These are phyloP conservation scores for Stegana nigrithorax DNA, from an alignment of 2,888 invertebrate species.

Conservation along the genomic window DNA sequence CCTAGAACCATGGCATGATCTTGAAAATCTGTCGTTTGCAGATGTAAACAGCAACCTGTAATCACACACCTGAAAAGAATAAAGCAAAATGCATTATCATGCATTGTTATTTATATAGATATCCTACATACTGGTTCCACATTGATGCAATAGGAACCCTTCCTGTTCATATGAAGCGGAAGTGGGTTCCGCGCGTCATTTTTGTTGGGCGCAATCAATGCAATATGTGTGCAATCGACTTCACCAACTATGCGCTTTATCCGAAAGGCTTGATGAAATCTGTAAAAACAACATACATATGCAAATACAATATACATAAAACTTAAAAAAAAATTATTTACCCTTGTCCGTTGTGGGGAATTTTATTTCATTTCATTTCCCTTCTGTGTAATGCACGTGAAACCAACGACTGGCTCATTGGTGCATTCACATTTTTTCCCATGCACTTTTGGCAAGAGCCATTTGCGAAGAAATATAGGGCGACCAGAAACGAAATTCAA, in stretches of 20 bases:
- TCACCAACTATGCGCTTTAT: constrained; percentile 1
- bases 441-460: constrained; percentile 13
- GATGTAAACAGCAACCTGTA: constrained; percentile 14
- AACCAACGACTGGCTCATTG: constrained; percentile 6
- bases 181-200: constrained; percentile 9
- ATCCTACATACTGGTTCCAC: too few species aligned
- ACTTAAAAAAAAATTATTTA: not conserved
- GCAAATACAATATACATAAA: not conserved
- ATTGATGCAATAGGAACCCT: too few species aligned
- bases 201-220: not conserved
- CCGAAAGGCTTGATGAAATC: constrained; percentile 3
- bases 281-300: not conserved
- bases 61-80: constrained; percentile 17
- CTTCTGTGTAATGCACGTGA: not conserved
- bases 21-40: constrained; percentile 23
- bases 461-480: too few species aligned
- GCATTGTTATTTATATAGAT: not conserved
- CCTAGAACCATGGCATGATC: constrained; percentile 13
- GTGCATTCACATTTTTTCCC: not conserved
- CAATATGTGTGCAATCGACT: not conserved
- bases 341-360: too few species aligned
- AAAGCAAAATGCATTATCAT: not conserved
- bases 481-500: too few species aligned
- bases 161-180: too few species aligned
- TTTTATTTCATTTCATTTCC: not conserved